phyloP scores from a whole-genome alignment of 2,888 invertebrate species.

The Xylota segnis region DNA sequence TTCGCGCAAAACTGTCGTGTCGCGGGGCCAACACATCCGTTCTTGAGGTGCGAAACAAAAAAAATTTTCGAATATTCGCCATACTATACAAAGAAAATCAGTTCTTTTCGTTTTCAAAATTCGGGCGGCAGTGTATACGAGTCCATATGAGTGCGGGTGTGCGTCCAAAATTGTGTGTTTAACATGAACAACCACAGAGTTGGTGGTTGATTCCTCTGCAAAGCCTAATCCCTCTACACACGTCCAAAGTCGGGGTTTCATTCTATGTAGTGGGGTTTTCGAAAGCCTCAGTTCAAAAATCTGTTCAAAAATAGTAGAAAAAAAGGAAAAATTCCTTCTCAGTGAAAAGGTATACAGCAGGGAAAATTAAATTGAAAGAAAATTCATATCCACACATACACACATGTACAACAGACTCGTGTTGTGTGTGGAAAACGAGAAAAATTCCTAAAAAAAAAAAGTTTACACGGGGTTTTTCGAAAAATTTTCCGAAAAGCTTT shows the following conservation, averaged over 20 bases:
- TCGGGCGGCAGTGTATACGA: conserved; percentile 63
- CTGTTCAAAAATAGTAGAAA: conserved; percentile 10
- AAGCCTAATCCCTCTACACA: conserved; percentile 16
- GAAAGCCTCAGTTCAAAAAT: conserved; percentile 12
- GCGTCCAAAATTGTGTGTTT: conserved; percentile 44
- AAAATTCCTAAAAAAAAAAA: conserved; percentile 43
- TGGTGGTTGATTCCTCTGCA: conserved; percentile 69
- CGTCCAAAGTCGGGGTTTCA: conserved; percentile 21
- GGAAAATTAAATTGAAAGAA: conserved; percentile 65
- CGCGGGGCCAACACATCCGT: conserved; percentile 56
- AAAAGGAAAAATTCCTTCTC: conserved; percentile 39
- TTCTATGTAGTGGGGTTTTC: conserved; percentile 2
- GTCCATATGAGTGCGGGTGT: conserved; percentile 40
- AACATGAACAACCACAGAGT: conserved; percentile 62
- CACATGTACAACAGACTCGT: conserved; percentile 2
- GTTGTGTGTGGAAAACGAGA: conserved; percentile 49
- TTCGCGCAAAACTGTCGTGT: conserved; percentile 42
- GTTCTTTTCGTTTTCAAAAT: conserved; percentile 25
- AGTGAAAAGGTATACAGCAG: conserved; percentile 73
- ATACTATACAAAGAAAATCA: background rate
- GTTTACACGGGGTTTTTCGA: conserved; percentile 57
- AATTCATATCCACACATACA: conserved; percentile 60
- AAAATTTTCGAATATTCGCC: conserved; percentile 17
- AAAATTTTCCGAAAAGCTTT: conserved; percentile 66
- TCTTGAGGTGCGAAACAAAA: conserved; percentile 56